These are phyloP conservation scores for Temnothorax unifasciatus DNA, from an alignment of 2,888 invertebrate genomes.

Conservation along the genomic window DNA sequence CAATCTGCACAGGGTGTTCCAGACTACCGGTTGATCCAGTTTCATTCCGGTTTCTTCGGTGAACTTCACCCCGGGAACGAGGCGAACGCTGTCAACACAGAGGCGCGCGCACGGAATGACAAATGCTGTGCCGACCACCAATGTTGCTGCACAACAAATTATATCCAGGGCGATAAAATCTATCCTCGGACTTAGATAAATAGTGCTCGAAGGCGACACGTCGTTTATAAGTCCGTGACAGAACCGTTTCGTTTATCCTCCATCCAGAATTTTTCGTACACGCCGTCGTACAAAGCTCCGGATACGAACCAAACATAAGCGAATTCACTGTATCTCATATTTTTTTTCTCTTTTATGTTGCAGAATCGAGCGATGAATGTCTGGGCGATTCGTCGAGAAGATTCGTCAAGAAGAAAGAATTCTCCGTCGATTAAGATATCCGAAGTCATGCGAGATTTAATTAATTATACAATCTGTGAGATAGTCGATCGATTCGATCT, in stretches of 20 bases:
- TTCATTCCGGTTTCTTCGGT: constrained; percentile 80
- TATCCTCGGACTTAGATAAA: constrained; percentile 73
- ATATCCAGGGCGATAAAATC: constrained; percentile 82
- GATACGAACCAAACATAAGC: neutral
- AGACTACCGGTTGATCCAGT: constrained; percentile 78
- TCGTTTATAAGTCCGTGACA: constrained; percentile 32
- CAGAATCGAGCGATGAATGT: constrained; percentile 11
- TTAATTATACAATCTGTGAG: neutral
- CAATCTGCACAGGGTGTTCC: constrained; percentile 73
- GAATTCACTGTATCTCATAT: constrained; percentile 1
- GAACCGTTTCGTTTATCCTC: constrained; percentile 16
- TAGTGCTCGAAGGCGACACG: constrained; percentile 60
- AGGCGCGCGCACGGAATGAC: constrained; percentile 84
- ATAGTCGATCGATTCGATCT: neutral
- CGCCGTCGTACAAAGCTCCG: neutral
- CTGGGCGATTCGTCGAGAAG: neutral
- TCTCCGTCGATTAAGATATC: neutral
- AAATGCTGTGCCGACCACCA: constrained; percentile 82
- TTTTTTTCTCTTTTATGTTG: constrained; percentile 4
- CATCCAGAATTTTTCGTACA: neutral
- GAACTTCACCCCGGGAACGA: constrained; percentile 83
- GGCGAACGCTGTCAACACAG: constrained; percentile 85
- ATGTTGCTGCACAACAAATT: constrained; percentile 86
- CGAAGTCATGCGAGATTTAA: neutral
- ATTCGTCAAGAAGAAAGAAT: neutral